These are phyloP conservation scores for Hippolais icterina DNA, from an alignment of 2,113 vertebrate species.

Conservation along the genomic window DNA sequence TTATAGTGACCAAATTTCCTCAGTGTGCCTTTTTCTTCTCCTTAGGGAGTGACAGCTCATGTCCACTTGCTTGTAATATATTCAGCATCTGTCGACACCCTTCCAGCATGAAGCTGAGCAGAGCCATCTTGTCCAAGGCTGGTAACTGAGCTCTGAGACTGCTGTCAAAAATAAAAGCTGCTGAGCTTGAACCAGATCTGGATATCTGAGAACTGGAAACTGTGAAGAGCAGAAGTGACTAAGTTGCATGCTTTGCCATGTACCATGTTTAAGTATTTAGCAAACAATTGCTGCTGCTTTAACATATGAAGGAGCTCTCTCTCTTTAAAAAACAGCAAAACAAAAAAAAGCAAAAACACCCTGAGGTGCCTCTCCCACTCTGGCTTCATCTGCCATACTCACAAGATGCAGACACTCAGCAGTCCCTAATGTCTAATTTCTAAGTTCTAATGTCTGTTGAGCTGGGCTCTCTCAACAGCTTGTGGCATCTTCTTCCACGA, in stretches of 20 bases:
- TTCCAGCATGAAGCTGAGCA: conserved; percentile 1
- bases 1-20: not conserved
- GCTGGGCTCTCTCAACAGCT: not conserved
- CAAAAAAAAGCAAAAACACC: not conserved
- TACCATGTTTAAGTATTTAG: not conserved
- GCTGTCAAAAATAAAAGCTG: conserved; percentile 73
- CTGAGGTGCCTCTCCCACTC: not conserved
- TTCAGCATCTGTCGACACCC: conserved; percentile 45
- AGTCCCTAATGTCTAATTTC: not conserved
- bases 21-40: not conserved
- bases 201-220: conserved; percentile 59
- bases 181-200: conserved; percentile 56
- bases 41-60: not conserved
- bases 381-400: not conserved
- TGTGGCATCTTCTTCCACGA: not conserved
- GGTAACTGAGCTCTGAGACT: conserved; percentile 53
- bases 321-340: not conserved
- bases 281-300: not conserved
- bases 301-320: not conserved
- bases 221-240: not conserved
- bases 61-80: conserved; percentile 43
- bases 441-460: not conserved
- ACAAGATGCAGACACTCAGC: not conserved
- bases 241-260: not conserved
- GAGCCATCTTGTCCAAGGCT: conserved; percentile 21